Conservation (phyloP, 2,888 invertebrate genomes). For the Rhaphigaster nebulosa region DNA sequence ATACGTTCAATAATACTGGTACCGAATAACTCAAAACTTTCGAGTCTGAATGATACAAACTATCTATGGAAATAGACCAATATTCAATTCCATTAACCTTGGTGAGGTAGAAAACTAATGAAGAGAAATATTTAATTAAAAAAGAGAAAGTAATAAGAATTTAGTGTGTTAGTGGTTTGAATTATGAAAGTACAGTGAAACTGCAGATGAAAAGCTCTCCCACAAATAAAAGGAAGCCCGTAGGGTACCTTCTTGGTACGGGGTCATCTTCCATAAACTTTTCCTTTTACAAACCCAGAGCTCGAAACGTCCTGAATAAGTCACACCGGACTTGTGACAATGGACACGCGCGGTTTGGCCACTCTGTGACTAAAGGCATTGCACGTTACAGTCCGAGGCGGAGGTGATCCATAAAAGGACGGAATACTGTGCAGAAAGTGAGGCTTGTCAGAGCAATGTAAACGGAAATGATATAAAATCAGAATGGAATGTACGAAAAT, state of each 20-base stretch:
- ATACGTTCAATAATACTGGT: no score
- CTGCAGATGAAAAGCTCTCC: neutral
- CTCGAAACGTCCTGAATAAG: constrained; percentile 5
- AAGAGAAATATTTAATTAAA: neutral
- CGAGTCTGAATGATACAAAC: no score
- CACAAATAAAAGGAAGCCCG: neutral
- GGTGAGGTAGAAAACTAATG: neutral
- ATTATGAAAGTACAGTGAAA: neutral
- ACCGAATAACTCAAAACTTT: no score
- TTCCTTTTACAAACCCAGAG: neutral
- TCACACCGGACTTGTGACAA: neutral
- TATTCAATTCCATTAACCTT: neutral
- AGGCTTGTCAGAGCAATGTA: neutral
- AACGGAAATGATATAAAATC: neutral
- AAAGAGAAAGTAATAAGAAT: neutral
- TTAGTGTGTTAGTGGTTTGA: neutral
- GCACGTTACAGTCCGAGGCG: neutral
- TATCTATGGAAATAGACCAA: no score
- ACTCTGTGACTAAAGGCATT: neutral
- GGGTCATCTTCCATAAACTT: neutral
- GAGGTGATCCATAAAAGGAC: neutral
- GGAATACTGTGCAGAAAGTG: neutral
- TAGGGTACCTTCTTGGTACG: neutral
- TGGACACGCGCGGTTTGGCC: neutral
- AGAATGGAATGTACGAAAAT: neutral